These are phyloP conservation scores for Sipha maydis DNA, from an alignment of 2,888 invertebrate genomes.

Conservation along the genomic window DNA sequence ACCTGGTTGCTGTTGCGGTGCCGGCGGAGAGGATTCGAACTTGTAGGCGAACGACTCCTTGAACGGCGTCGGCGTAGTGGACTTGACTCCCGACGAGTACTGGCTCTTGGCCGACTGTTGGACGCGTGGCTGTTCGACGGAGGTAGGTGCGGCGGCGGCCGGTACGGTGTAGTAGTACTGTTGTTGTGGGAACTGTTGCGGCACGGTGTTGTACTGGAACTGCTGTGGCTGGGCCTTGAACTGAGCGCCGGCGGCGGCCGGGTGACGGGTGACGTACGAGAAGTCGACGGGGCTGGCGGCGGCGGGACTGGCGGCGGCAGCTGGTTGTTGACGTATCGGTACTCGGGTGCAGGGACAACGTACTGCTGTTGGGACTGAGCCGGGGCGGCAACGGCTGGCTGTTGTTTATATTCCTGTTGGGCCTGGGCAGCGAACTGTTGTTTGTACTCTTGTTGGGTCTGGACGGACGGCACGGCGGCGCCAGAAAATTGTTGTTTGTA, in stretches of 20 bases:
- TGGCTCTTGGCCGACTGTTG: conserved; percentile 56
- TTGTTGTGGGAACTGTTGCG: conserved; percentile 30
- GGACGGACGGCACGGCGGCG: neutral
- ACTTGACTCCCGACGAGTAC: conserved; percentile 56
- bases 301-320: neutral
- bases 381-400: neutral
- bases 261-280: conserved; percentile 47
- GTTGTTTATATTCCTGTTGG: neutral
- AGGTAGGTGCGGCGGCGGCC: neutral
- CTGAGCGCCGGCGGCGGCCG: neutral
- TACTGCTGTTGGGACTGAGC: conserved; percentile 3
- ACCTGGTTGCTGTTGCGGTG: conserved; percentile 6
- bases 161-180: conserved; percentile 17
- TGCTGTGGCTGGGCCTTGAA: conserved; percentile 25
- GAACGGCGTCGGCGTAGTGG: conserved; percentile 33
- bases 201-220: conserved; percentile 28
- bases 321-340: conserved; percentile 41
- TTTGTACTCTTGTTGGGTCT: neutral
- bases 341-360: neutral
- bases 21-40: conserved; percentile 24
- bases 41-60: conserved; percentile 47
- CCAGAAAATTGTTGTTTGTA: neutral
- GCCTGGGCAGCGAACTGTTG: neutral
- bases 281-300: conserved; percentile 13
- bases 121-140: conserved; percentile 32